phyloP scores from a whole-genome alignment of 1,140 invertebrate species.

The Pentalonia nigronervosa region DNA sequence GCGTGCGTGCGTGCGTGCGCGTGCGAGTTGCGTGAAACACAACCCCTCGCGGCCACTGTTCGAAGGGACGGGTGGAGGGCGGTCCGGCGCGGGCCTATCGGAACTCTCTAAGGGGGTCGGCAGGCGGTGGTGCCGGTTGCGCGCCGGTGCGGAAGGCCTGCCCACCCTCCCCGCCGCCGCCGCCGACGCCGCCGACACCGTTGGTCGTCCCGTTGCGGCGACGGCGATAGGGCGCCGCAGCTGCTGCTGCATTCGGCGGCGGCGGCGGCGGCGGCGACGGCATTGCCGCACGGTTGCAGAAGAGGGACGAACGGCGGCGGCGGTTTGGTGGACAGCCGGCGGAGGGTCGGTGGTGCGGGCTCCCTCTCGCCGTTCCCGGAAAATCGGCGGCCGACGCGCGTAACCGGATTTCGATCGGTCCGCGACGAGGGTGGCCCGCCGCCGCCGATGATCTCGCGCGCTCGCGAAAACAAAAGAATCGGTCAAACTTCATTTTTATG shows the following conservation, averaged over 20 bases:
- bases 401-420: slow-evolving; percentile 44
- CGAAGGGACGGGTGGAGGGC: not conserved
- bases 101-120: not conserved
- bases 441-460: not conserved
- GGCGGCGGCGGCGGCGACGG: not conserved
- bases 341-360: not conserved
- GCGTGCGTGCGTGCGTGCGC: not conserved
- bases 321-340: not conserved
- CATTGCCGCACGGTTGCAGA: not conserved
- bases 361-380: not conserved
- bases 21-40: not conserved
- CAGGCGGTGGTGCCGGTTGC: not conserved
- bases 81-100: slow-evolving; percentile 47
- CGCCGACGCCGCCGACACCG: not conserved
- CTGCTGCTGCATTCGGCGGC: not conserved
- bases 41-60: not conserved
- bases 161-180: not conserved
- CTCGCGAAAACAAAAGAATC: not conserved
- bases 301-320: not conserved
- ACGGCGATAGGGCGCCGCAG: not conserved
- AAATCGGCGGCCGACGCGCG: not conserved
- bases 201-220: not conserved
- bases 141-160: slow-evolving; percentile 40
- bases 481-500: not conserved
- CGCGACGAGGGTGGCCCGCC: not conserved